phyloP scores from a whole-genome alignment of 2,888 invertebrate genomes.

The Crocallis elinguaria region DNA sequence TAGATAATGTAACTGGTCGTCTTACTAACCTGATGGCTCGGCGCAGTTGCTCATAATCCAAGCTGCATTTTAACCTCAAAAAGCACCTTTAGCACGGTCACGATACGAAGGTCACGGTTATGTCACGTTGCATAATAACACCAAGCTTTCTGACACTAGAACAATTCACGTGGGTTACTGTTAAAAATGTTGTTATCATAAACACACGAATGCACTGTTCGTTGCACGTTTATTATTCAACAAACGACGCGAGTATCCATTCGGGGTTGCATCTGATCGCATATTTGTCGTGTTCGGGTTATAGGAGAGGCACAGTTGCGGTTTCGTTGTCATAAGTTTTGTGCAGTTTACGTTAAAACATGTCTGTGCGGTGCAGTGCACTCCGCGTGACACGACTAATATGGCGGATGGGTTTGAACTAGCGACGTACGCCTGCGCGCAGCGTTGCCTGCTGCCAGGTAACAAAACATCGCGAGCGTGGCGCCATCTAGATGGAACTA shows the following conservation, averaged over 20 bases:
- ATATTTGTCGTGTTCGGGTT: slow-evolving; percentile 68
- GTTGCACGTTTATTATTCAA: slow-evolving; percentile 78
- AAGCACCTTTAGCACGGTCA: slow-evolving; percentile 77
- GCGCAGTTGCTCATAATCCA: slow-evolving; percentile 81
- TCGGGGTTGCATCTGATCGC: slow-evolving; percentile 66
- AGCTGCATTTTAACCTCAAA: slow-evolving; percentile 84
- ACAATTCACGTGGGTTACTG: slow-evolving; percentile 77
- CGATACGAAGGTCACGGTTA: slow-evolving; percentile 82
- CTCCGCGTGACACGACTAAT: slow-evolving; percentile 83
- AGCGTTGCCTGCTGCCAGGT: slow-evolving; percentile 61
- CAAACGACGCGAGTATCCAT: slow-evolving; percentile 70
- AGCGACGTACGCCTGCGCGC: slow-evolving; percentile 70
- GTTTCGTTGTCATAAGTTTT: slow-evolving; percentile 71
- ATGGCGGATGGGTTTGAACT: slow-evolving; percentile 84
- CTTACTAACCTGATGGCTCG: slow-evolving; percentile 81
- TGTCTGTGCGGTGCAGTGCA: slow-evolving; percentile 80
- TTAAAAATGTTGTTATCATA: slow-evolving; percentile 79
- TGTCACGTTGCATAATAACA: slow-evolving; percentile 80
- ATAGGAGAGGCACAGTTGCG: slow-evolving; percentile 67
- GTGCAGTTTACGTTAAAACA: slow-evolving; percentile 80
- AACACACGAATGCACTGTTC: slow-evolving; percentile 82
- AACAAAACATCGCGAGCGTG: slow-evolving; percentile 58
- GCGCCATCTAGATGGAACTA: slow-evolving; percentile 56
- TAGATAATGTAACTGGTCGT: slow-evolving; percentile 70
- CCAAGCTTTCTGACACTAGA: slow-evolving; percentile 70